Conservation (phyloP, 2,113 vertebrate genomes). For the Oxygymnocypris stewartii region DNA sequence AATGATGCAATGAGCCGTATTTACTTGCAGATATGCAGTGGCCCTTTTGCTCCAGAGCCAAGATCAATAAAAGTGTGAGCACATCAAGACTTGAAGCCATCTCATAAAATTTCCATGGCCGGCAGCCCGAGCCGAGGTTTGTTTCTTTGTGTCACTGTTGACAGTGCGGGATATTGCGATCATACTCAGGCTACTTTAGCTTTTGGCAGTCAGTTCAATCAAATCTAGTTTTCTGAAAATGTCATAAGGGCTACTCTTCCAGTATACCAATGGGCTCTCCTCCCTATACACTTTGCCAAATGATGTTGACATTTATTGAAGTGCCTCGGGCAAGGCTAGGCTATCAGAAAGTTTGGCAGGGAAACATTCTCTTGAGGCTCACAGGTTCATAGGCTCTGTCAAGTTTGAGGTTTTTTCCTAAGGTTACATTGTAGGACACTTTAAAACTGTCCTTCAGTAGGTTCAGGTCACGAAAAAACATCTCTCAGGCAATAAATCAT, state of each 20-base stretch:
- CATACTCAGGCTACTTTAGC: not conserved
- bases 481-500: not conserved
- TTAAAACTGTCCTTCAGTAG: constrained; percentile 4
- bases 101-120: constrained; percentile 54
- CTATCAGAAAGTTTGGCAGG: constrained; percentile 28
- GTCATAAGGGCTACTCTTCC: not conserved
- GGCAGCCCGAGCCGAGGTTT: constrained; percentile 34
- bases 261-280: constrained; percentile 9
- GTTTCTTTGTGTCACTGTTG: constrained; percentile 22
- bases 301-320: constrained; percentile 37
- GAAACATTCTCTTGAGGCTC: constrained; percentile 11
- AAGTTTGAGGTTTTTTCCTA: constrained; percentile 1
- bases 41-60: constrained; percentile 37
- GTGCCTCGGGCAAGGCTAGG: constrained; percentile 23
- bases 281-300: constrained; percentile 31
- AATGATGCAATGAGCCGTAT: constrained; percentile 45
- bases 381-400: constrained; percentile 23
- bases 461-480: not conserved
- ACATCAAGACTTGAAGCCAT: constrained; percentile 48
- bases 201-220: constrained; percentile 37
- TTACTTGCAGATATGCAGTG: constrained; percentile 46
- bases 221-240: constrained; percentile 9
- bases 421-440: constrained; percentile 7
- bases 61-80: constrained; percentile 67
- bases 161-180: constrained; percentile 14